These are phyloP conservation scores for Bactericera cockerelli DNA, from an alignment of 1,140 invertebrate genomes.

Conservation along the genomic window DNA sequence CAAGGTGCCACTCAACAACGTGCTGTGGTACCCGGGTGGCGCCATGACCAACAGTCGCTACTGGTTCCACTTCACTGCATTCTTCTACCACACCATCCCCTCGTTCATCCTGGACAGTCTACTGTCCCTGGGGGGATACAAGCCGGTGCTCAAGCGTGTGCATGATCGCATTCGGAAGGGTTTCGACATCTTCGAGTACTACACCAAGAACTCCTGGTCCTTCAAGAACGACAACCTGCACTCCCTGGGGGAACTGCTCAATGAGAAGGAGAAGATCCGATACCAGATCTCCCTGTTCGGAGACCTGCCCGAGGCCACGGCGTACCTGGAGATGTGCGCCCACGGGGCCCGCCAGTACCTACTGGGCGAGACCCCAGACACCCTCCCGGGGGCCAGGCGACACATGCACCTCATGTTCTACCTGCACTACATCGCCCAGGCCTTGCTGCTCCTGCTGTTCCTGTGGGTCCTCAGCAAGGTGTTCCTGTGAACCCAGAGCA, in stretches of 20 bases:
- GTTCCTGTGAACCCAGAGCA: conserved; percentile 4
- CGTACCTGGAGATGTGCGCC: conserved; percentile 48
- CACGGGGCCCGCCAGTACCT: conserved; percentile 61
- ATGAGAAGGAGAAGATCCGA: conserved; percentile 41
- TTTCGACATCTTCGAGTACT: conserved; percentile 68
- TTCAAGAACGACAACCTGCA: conserved; percentile 56
- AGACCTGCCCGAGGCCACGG: conserved; percentile 35
- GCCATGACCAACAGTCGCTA: conserved; percentile 53
- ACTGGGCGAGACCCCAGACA: conserved; percentile 38
- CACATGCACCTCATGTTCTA: conserved; percentile 18
- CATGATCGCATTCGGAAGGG: conserved; percentile 55
- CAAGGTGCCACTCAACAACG: conserved; percentile 61
- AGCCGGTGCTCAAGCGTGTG: conserved; percentile 67
- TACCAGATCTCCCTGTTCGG: conserved; percentile 53
- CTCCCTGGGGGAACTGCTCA: conserved; percentile 44
- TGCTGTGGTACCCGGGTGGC: conserved; percentile 68
- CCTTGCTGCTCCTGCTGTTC: neutral
- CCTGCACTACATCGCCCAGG: neutral
- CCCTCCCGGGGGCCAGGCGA: conserved; percentile 20
- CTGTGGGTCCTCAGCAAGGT: neutral
- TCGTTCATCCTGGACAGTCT: conserved; percentile 73
- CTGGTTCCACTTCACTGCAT: conserved; percentile 50
- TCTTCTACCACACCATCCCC: conserved; percentile 71
- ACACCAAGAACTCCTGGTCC: conserved; percentile 77
- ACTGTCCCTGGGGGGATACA: conserved; percentile 61